Percentiles rank a stretch among this genome's conserved stretches.
Evolutionary conservation across 2,888 invertebrate species (phyloP).

Genomic region (Hirtodrosophila cameraria): DNA sequence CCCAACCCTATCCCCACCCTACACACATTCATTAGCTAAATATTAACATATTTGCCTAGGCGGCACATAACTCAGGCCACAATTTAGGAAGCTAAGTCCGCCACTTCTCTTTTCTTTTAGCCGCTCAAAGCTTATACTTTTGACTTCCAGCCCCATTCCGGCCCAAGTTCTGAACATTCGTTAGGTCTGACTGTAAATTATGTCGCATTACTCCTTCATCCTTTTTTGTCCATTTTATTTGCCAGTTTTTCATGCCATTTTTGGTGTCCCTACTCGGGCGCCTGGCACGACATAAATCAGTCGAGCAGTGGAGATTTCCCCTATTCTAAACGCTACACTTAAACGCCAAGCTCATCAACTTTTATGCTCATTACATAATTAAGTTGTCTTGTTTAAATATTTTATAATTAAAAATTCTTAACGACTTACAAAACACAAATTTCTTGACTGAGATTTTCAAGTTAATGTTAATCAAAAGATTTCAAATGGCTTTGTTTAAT

Average conservation of each 20-base stretch:
- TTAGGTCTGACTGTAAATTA: conserved; percentile 60
- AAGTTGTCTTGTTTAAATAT: conserved; percentile 64
- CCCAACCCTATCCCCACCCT: not conserved
- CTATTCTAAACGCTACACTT: not conserved
- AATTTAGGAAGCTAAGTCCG: conserved; percentile 51
- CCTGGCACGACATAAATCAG: conserved; percentile 62
- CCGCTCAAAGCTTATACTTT: conserved; percentile 18
- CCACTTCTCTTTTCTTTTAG: conserved; percentile 40
- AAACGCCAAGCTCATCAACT: conserved; percentile 37
- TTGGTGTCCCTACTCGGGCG: conserved; percentile 14
- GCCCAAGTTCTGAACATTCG: conserved; percentile 23
- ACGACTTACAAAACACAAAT: conserved; percentile 37
- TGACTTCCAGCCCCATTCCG: conserved; percentile 16
- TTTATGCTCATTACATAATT: conserved; percentile 70
- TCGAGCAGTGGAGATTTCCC: conserved; percentile 21
- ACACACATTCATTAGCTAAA: conserved; percentile 76
- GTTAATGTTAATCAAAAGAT: conserved; percentile 19
- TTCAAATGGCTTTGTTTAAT: conserved; percentile 18
- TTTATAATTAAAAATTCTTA: conserved; percentile 69
- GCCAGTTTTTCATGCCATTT: conserved; percentile 55
- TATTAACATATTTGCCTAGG: conserved; percentile 74
- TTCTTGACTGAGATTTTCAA: conserved; percentile 16
- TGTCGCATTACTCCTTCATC: conserved; percentile 56
- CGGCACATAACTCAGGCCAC: conserved; percentile 67
- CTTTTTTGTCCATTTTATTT: conserved; percentile 26